Conservation (phyloP, 2,797 vertebrate genomes). For the Anguilla megastoma region DNA sequence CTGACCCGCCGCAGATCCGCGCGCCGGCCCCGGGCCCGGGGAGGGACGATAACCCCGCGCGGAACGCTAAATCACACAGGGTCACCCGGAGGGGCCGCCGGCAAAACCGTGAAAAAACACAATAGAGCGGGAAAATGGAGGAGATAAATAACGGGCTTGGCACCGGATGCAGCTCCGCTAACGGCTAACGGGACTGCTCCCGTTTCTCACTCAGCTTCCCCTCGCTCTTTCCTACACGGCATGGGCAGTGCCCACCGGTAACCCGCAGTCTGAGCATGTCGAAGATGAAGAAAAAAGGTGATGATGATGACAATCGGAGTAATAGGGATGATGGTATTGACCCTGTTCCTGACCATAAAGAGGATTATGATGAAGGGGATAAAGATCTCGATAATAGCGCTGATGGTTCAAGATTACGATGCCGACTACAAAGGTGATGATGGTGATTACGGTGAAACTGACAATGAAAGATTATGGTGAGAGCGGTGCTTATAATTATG, state of each 20-base stretch:
- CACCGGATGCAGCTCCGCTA: background rate
- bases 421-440: constrained; percentile 12
- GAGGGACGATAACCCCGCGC: background rate
- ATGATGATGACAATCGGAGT: background rate
- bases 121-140: background rate
- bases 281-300: background rate
- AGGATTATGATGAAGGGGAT: background rate
- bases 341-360: background rate
- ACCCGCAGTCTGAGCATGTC: background rate
- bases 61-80: background rate
- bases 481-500: background rate
- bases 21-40: background rate
- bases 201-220: background rate
- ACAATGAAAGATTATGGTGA: background rate
- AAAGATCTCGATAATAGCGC: background rate
- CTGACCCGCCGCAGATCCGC: background rate
- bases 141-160: background rate
- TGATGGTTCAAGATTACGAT: background rate
- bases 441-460: constrained; percentile 22
- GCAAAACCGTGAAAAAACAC: background rate
- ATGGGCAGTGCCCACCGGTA: background rate
- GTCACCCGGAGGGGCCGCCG: background rate
- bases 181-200: background rate
- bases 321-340: constrained; percentile 27
- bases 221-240: background rate